Evolutionary conservation across 2,888 invertebrate species (phyloP), one percentile per base, ranked within the genome.

Genomic region (Rhabditoides inermis): DNA sequence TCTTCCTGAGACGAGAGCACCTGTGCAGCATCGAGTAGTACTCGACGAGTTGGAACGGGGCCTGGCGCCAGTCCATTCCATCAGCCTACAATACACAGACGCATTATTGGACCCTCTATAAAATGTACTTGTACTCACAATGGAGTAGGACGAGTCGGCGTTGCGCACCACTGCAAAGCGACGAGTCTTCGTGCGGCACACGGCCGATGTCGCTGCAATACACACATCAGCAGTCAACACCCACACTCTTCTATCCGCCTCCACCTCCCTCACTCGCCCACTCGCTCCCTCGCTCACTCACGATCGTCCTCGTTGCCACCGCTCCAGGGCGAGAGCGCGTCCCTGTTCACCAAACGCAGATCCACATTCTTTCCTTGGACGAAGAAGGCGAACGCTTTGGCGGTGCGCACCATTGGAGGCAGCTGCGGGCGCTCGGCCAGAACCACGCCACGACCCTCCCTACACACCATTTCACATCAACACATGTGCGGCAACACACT

Each of bases 321-420:
- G 28, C 50, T 50, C 66, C 66, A 66, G 15, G 66, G 66, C 15
- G 66, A 66, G 46, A 66, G 63, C 39, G 62, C 66, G 45, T 66
- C 66, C 35, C 63, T 60, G 51, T 66, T 66, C 30, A 64, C 61
- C 28, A 61, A 60, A 32, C 61, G 61, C 25, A 62, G 63, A 39
- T 63, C 64, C 32, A 66, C 56, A 23, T 58, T 56, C n/a, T 53
- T 49, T 6, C 58, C 58, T 30, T 57, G 53, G 36, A 64, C 64
- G 44, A 66, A 66, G 56, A 66, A 66, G 26, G 59, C 63, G 46
- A 61, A 66, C 12, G 61, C 53, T 44, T 61, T 49, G 4, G 59
- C 54, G 41, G 61, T 63, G 28, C 61, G 30, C 12, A 63, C 63
- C 28, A 63, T 46, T 15, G 63, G 63, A 15, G 63, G 63, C 44